phyloP scores from a whole-genome alignment of 2,888 invertebrate genomes.

The Oligia latruncula region DNA sequence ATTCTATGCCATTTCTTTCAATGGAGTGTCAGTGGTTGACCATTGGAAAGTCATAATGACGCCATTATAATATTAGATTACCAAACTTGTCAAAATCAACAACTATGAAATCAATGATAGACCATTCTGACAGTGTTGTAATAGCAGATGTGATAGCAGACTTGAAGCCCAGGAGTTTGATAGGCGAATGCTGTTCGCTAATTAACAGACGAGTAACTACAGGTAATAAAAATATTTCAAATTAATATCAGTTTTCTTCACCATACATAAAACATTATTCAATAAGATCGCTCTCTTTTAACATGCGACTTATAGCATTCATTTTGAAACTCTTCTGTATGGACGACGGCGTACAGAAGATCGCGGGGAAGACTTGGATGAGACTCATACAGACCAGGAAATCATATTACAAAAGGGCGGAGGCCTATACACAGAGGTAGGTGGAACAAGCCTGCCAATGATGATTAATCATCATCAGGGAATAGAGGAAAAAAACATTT shows the following conservation, averaged over 20 bases:
- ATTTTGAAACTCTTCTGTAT: neutral
- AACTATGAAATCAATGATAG: too few relatives aligned
- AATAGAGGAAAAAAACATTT: neutral
- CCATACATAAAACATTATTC: neutral
- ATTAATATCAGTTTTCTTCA: neutral
- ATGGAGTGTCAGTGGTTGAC: too few relatives aligned
- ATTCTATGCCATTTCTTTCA: too few relatives aligned
- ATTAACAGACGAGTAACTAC: too few relatives aligned
- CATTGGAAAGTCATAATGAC: too few relatives aligned
- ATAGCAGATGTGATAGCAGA: too few relatives aligned
- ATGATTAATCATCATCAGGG: neutral
- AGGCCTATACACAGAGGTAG: neutral
- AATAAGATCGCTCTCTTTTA: neutral
- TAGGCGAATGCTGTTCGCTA: neutral
- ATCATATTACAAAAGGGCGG: neutral
- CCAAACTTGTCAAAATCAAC: too few relatives aligned
- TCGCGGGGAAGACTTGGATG: neutral
- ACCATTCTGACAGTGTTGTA: too few relatives aligned
- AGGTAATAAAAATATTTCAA: neutral
- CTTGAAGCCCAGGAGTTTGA: neutral
- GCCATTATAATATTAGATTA: too few relatives aligned
- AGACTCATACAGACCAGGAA: neutral
- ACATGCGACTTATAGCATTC: neutral
- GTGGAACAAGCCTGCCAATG: neutral
- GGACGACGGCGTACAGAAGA: neutral